These are phyloP conservation scores for Hylaeus volcanicus DNA, from an alignment of 1,140 invertebrate genomes.

Conservation along the genomic window DNA sequence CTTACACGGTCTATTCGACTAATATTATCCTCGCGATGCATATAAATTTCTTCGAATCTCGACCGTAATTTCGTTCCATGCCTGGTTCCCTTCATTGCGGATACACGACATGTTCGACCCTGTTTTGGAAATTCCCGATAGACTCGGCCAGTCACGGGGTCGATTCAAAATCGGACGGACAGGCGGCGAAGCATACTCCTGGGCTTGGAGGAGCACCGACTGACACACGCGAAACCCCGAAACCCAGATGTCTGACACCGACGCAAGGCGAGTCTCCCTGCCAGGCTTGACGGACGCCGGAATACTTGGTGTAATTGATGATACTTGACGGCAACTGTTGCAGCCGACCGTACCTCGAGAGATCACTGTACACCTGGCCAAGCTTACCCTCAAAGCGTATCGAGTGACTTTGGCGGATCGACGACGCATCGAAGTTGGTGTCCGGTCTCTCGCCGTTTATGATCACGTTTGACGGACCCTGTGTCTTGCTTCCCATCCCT, in stretches of 20 bases:
- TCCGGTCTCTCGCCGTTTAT: background rate
- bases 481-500: background rate
- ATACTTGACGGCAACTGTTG: slow-evolving; percentile 58
- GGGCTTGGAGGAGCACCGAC: slow-evolving; percentile 12
- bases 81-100: background rate
- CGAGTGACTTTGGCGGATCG: slow-evolving; percentile 50
- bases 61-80: background rate
- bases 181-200: slow-evolving; percentile 4
- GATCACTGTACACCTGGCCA: slow-evolving; percentile 42
- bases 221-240: slow-evolving; percentile 30
- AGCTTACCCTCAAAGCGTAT: slow-evolving; percentile 48
- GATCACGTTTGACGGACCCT: background rate
- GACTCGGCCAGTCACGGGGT: background rate
- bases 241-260: slow-evolving; percentile 11
- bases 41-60: slow-evolving; percentile 13
- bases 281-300: slow-evolving; percentile 36
- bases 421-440: slow-evolving; percentile 11
- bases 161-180: slow-evolving; percentile 32
- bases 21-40: background rate
- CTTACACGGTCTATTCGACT: too few species aligned
- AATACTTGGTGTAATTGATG: slow-evolving; percentile 61
- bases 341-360: slow-evolving; percentile 44
- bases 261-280: background rate
- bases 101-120: slow-evolving; percentile 41
- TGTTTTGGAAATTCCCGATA: slow-evolving; percentile 42